These are phyloP conservation scores for Panopea generosa DNA, from an alignment of 2,888 invertebrate species.

Conservation along the genomic window DNA sequence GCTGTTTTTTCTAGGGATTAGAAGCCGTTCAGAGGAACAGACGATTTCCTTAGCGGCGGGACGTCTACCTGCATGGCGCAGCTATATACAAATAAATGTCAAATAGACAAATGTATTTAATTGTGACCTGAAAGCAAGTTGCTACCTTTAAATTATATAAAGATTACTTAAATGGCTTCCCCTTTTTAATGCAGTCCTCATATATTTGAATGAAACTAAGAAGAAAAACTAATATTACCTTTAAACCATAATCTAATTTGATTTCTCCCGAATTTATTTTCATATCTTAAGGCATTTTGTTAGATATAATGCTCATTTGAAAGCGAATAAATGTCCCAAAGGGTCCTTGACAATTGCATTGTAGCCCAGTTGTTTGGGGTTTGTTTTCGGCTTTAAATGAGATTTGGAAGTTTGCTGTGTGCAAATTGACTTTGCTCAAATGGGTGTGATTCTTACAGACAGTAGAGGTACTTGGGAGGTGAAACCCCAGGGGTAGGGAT, in stretches of 20 bases:
- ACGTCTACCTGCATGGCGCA: not conserved
- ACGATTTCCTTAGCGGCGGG: not conserved
- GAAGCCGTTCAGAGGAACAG: slow-evolving; percentile 17
- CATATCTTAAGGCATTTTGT: slow-evolving; percentile 6
- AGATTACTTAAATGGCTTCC: no score
- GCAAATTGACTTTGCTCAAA: slow-evolving; percentile 13
- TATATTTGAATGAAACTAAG: not conserved
- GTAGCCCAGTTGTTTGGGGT: not conserved
- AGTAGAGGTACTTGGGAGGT: slow-evolving; percentile 4
- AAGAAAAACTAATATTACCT: not conserved
- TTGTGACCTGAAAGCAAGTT: not conserved
- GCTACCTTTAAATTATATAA: no score
- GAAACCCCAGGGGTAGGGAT: slow-evolving; percentile 5
- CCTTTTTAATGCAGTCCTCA: no score
- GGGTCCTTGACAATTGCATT: not conserved
- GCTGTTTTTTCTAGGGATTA: slow-evolving; percentile 43
- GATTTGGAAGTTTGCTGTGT: slow-evolving; percentile 1
- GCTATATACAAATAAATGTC: not conserved
- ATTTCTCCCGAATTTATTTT: slow-evolving; percentile 17
- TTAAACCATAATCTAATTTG: slow-evolving; percentile 5
- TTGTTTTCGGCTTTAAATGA: not conserved
- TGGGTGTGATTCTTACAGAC: slow-evolving; percentile 6
- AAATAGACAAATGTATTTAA: not conserved
- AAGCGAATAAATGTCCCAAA: not conserved
- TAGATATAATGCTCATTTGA: slow-evolving; percentile 15